Percentiles rank a stretch among this genome's conserved stretches.
These are phyloP conservation scores for Zenarchopterus dispar DNA, from an alignment of 2,797 vertebrate genomes.

Conservation along the genomic window DNA sequence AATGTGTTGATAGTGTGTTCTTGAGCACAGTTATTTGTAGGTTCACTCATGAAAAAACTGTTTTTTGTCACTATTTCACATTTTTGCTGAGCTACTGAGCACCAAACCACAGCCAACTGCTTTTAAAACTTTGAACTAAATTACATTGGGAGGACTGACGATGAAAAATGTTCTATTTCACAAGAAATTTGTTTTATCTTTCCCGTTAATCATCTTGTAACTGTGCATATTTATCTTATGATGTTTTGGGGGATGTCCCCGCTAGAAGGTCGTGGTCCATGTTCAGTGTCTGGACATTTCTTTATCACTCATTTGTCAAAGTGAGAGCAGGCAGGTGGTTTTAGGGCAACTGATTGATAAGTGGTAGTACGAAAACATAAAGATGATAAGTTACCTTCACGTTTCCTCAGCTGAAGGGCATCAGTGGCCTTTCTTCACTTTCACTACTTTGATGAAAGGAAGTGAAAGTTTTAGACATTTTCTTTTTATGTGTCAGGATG, in stretches of 20 bases:
- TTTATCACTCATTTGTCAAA: constrained; percentile 8
- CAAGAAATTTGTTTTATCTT: background rate
- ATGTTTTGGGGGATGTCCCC: constrained; percentile 23
- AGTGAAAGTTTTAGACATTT: constrained; percentile 19
- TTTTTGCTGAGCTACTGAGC: too few species aligned
- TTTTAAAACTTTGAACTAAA: too few species aligned
- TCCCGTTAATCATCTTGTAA: constrained; percentile 3
- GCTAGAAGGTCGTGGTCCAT: constrained; percentile 7
- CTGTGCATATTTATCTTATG: background rate
- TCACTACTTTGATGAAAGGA: background rate
- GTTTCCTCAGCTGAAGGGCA: background rate
- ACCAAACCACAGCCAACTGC: too few species aligned
- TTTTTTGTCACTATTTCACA: too few species aligned
- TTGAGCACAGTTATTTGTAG: too few species aligned
- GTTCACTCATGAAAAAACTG: too few species aligned
- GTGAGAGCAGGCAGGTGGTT: constrained; percentile 14
- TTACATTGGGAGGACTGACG: background rate
- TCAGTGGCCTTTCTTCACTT: background rate
- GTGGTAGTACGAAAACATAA: too few species aligned
- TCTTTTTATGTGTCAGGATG: constrained; percentile 7
- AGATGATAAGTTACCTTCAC: background rate
- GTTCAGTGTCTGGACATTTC: constrained; percentile 16
- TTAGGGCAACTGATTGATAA: background rate
- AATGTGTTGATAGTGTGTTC: too few species aligned
- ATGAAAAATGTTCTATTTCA: background rate